Conservation (phyloP, 2,797 vertebrate species). For the Sphenodon punctatus region DNA sequence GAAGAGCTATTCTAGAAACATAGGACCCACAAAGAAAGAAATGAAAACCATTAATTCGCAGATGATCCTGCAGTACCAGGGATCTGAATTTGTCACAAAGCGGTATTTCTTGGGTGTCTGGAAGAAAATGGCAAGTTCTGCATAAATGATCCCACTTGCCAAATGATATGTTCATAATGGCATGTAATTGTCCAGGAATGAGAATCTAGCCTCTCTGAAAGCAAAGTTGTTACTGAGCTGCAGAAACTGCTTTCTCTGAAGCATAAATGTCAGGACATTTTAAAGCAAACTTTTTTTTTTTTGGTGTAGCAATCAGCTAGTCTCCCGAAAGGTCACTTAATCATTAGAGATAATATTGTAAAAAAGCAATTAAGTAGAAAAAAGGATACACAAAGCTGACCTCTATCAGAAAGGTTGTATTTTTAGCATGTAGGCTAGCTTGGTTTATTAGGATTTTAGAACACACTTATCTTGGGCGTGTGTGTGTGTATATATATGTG, state of each 20-base stretch:
- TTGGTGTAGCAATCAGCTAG: background rate
- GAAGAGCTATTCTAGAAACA: background rate
- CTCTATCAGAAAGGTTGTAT: background rate
- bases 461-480: no score
- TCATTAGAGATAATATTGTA: background rate
- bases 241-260: background rate
- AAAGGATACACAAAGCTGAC: background rate
- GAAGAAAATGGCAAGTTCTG: background rate
- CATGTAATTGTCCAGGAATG: background rate
- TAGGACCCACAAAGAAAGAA: background rate
- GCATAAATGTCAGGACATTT: conserved; percentile 6
- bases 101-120: background rate
- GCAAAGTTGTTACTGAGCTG: background rate
- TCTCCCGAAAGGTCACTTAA: background rate
- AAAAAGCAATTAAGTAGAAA: background rate
- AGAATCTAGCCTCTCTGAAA: background rate
- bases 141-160: background rate
- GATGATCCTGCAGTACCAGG: background rate
- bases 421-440: background rate
- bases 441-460: no score
- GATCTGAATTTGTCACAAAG: background rate
- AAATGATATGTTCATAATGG: background rate
- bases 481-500: no score
- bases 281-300: conserved; percentile 1
- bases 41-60: background rate